phyloP scores from a whole-genome alignment of 2,888 invertebrate genomes.

The Pristionchus maxplancki region DNA sequence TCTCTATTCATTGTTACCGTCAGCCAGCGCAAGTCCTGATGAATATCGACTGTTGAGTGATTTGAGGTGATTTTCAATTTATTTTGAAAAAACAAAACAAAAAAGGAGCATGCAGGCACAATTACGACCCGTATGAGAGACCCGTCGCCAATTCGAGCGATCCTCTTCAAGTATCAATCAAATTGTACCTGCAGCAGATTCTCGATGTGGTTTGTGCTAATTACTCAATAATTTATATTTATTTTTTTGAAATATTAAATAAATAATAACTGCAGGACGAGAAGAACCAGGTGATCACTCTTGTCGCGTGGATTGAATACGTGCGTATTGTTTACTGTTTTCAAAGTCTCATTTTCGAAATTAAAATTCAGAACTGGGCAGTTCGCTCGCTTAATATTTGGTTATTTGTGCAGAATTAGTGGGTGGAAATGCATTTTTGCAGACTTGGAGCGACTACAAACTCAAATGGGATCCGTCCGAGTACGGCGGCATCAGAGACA shows the following conservation, averaged over 20 bases:
- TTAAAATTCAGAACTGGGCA: too few species aligned
- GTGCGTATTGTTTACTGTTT: slow-evolving; percentile 45
- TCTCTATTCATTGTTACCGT: neutral
- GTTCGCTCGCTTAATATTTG: too few species aligned
- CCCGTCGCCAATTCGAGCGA: slow-evolving; percentile 70
- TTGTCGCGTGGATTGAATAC: slow-evolving; percentile 72
- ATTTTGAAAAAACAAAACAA: too few species aligned
- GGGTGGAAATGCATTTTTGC: neutral
- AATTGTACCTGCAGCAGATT: slow-evolving; percentile 70
- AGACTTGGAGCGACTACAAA: slow-evolving; percentile 71
- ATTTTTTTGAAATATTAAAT: neutral
- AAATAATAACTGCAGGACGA: slow-evolving; percentile 60
- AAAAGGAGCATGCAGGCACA: slow-evolving; percentile 59
- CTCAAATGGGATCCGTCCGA: slow-evolving; percentile 69
- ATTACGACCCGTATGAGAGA: slow-evolving; percentile 70
- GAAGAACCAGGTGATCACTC: slow-evolving; percentile 71
- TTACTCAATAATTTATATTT: too few species aligned
- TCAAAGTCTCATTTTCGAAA: neutral
- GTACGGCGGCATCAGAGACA: slow-evolving; percentile 69
- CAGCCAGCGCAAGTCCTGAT: slow-evolving; percentile 58
- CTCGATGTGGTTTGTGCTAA: slow-evolving; percentile 65
- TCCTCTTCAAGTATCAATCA: slow-evolving; percentile 67
- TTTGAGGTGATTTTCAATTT: slow-evolving; percentile 51
- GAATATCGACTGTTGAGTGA: slow-evolving; percentile 67
- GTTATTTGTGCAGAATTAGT: too few species aligned